Conservation (phyloP, 1,140 invertebrate species). For the Thereuonema tuberculata region DNA sequence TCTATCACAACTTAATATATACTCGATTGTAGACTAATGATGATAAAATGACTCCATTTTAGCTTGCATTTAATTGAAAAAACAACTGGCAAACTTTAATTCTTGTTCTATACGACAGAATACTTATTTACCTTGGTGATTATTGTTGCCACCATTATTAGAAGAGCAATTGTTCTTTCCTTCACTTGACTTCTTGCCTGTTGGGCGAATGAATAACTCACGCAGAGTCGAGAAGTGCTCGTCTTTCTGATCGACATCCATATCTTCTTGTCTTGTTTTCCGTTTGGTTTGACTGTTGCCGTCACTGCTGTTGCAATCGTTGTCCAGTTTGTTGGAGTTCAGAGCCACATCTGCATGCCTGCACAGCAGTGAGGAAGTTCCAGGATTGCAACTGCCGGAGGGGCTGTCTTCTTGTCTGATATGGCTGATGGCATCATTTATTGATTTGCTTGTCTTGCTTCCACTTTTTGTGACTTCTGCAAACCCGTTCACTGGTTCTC, state of each 20-base stretch:
- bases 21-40: too few species aligned
- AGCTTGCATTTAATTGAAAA: too few species aligned
- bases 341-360: slow-evolving; percentile 55
- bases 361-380: slow-evolving; percentile 41
- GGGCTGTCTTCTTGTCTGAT: slow-evolving; percentile 21
- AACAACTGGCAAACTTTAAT: too few species aligned
- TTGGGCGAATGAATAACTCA: slow-evolving; percentile 57
- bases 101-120: too few species aligned
- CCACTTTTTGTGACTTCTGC: slow-evolving; percentile 4
- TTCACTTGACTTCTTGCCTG: slow-evolving; percentile 26
- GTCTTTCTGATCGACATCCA: slow-evolving; percentile 42
- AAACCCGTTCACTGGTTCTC: slow-evolving; percentile 27
- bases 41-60: too few species aligned
- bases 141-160: slow-evolving; percentile 17
- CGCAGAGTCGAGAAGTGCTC: slow-evolving; percentile 63
- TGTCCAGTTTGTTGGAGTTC: slow-evolving; percentile 23
- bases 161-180: slow-evolving; percentile 18
- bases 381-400: slow-evolving; percentile 31
- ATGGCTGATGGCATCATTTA: slow-evolving; percentile 38
- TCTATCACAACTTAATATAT: too few species aligned
- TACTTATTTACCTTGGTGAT: neutral
- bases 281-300: neutral
- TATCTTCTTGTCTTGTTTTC: slow-evolving; percentile 13
- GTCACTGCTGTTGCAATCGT: too few species aligned
- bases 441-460: slow-evolving; percentile 6